These are phyloP conservation scores for Amitus sp. DNA, from an alignment of 2,888 invertebrate genomes.

Conservation along the genomic window DNA sequence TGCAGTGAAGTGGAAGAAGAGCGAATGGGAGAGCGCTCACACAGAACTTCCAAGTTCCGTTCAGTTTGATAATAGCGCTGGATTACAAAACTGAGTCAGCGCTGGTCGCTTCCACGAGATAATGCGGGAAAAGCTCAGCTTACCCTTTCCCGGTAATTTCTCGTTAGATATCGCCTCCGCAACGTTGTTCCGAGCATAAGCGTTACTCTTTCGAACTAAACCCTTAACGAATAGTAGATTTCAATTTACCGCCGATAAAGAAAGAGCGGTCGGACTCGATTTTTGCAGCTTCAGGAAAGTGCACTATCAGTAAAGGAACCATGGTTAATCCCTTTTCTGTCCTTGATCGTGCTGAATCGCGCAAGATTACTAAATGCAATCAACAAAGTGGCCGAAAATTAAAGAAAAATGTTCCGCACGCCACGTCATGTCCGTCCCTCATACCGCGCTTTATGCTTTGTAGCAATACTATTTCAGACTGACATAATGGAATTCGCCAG, in stretches of 20 bases:
- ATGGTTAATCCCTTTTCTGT: conserved; percentile 16
- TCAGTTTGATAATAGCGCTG: conserved; percentile 45
- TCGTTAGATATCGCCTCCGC: conserved; percentile 52
- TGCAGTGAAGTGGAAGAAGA: conserved; percentile 12
- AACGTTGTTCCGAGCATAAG: conserved; percentile 42
- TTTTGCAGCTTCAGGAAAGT: conserved; percentile 25
- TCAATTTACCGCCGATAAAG: conserved; percentile 29
- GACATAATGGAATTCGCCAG: no score
- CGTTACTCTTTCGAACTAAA: conserved; percentile 39
- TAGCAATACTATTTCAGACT: background rate
- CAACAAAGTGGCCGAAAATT: conserved; percentile 19
- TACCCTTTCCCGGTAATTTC: conserved; percentile 51
- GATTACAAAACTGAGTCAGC: conserved; percentile 53
- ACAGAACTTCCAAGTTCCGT: conserved; percentile 46
- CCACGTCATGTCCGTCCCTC: conserved; percentile 14
- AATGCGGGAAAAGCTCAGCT: conserved; percentile 56
- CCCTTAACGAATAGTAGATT: conserved; percentile 28
- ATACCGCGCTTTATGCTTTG: background rate
- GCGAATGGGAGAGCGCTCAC: conserved; percentile 27
- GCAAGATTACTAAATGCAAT: conserved; percentile 16
- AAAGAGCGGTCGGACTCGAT: conserved; percentile 12
- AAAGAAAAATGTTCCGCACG: conserved; percentile 1
- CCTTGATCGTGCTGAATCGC: conserved; percentile 14
- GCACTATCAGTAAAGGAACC: conserved; percentile 32
- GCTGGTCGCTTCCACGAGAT: conserved; percentile 48